Base-by-base conservation (phyloP, 2,888 invertebrate genomes). In the Philopedon plagiatum region DNA sequence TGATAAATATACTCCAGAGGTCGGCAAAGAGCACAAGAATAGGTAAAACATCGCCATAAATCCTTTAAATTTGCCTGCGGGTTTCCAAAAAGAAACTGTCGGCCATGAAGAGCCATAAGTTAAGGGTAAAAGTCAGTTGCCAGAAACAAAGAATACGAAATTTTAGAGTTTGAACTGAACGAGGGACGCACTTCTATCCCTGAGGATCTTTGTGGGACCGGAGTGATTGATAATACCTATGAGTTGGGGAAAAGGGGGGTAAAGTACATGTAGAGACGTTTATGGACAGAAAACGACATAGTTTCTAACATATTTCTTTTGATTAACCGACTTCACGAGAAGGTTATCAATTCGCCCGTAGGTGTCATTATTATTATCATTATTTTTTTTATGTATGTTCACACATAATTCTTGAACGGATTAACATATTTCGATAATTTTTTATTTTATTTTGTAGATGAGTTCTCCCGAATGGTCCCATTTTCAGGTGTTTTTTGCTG, bases 51-150 rank as follows among this genome's bases (percentile, higher is more conserved):
- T 58, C 56, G 58, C 66, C 11, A 74, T 74, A 74, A 74, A 74
- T 74, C 74, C 74, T 74, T 74, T 74, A 74, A 74, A 74, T 74
- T 74, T 74, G 74, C 74, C 74, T 67, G 74, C 71, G 74, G 74
- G 41, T 61, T 70, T 56, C 66, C 46, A 8, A 67, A 73, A 74
- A 74, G 74, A 71, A 74, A 67, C 70, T 64, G 73, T 73, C 69
- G 69, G 73, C 62, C 54, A 63, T 73, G 73, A 73, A 61, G 73
- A 73, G 69, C 73, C 73, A 73, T 73, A 73, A 73, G 65, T 73
- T 73, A 70, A 64, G 73, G 73, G 60, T 73, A 73, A 69, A 73
- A 73, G 73, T 73, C 73, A 73, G 69, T 62, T 71, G 66, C 51
- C 66, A 65, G 71, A 65, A 71, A 71, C 71, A 66, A 71, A 71